Conservation (phyloP, 2,113 vertebrate species). For the Sciurus niger region DNA sequence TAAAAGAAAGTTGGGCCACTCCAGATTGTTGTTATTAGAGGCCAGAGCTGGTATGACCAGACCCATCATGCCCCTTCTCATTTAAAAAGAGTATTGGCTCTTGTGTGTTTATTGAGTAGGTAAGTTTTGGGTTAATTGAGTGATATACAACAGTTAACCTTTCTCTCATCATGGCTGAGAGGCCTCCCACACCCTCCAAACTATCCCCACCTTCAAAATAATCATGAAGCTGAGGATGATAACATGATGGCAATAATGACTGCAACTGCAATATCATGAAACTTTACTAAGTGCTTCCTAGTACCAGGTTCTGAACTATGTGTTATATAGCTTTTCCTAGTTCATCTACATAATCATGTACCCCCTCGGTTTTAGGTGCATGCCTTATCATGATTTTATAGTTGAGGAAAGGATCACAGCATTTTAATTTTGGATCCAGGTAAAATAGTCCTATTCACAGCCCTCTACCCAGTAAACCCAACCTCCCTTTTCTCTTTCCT, state of each 20-base stretch:
- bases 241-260: background rate
- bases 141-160: too few relatives aligned
- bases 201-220: background rate
- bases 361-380: background rate
- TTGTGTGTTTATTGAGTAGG: too few relatives aligned
- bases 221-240: background rate
- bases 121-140: too few relatives aligned
- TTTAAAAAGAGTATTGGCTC: too few relatives aligned
- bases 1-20: too few relatives aligned
- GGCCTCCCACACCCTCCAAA: background rate
- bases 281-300: background rate
- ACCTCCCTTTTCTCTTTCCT: background rate
- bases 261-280: background rate
- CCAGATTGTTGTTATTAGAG: too few relatives aligned
- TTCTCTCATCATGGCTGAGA: too few relatives aligned
- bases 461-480: background rate
- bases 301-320: background rate
- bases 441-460: background rate
- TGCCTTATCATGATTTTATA: background rate
- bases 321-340: background rate
- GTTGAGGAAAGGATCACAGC: background rate
- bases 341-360: background rate
- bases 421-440: background rate
- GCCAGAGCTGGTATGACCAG: too few relatives aligned
- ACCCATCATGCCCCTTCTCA: too few relatives aligned